Conservation (phyloP, 2,113 vertebrate species). For the Gobio gobio region DNA sequence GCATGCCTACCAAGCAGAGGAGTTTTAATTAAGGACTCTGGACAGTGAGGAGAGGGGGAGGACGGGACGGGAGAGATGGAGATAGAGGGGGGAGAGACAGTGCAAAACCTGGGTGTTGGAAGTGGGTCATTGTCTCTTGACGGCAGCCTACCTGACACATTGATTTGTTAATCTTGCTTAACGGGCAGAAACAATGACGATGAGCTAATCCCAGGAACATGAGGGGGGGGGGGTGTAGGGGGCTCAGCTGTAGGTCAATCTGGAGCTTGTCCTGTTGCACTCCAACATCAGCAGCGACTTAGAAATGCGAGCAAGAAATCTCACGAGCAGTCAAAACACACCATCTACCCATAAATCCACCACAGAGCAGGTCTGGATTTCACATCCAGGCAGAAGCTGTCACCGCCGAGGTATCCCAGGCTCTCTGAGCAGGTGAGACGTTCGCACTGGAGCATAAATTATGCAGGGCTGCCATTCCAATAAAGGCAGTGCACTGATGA, state of each 20-base stretch:
- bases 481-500: constrained; percentile 66
- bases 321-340: neutral
- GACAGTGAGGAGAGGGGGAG: constrained; percentile 40
- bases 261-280: constrained; percentile 58
- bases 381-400: constrained; percentile 21
- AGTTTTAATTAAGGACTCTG: constrained; percentile 79
- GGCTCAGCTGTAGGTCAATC: constrained; percentile 66
- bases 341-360: neutral
- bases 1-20: constrained; percentile 75
- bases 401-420: constrained; percentile 51
- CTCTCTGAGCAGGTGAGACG: constrained; percentile 67
- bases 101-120: constrained; percentile 68
- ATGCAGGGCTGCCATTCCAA: constrained; percentile 77
- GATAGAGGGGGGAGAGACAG: constrained; percentile 25
- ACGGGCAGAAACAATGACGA: constrained; percentile 79
- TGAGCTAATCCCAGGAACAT: constrained; percentile 72
- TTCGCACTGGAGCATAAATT: constrained; percentile 72
- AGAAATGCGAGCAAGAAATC: neutral
- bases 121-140: constrained; percentile 81
- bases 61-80: constrained; percentile 3
- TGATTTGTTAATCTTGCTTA: constrained; percentile 83
- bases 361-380: neutral
- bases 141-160: constrained; percentile 81
- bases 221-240: constrained; percentile 41
- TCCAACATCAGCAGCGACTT: neutral